These are phyloP conservation scores for Actinernus sp. DNA, from an alignment of 92 coral and sea anemone species.

Conservation along the genomic window DNA sequence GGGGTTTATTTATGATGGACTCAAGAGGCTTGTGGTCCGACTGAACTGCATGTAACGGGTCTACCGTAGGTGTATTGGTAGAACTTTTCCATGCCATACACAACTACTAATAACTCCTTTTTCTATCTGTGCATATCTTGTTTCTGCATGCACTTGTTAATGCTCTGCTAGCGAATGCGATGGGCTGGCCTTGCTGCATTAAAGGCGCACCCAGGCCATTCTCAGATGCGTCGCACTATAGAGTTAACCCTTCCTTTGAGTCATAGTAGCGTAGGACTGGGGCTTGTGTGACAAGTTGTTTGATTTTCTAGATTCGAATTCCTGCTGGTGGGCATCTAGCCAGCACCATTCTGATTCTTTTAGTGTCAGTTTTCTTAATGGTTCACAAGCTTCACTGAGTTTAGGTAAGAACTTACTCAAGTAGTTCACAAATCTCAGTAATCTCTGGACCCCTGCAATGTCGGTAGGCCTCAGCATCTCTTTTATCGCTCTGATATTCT, in stretches of 20 bases:
- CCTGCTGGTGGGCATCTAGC: too few species aligned
- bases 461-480: constrained; percentile 21
- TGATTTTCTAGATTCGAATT: constrained; percentile 5
- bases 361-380: neutral
- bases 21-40: constrained; percentile 35
- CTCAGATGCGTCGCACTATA: constrained; percentile 46
- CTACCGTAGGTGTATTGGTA: constrained; percentile 25
- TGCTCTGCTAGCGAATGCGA: constrained; percentile 28
- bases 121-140: too few species aligned
- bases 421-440: constrained; percentile 5
- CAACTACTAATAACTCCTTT: constrained; percentile 10
- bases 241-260: neutral
- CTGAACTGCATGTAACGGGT: constrained; percentile 11
- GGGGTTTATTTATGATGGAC: constrained; percentile 26
- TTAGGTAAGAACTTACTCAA: neutral
- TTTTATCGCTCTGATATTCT: constrained; percentile 3
- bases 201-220: too few species aligned
- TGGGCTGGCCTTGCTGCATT: constrained; percentile 22
- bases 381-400: constrained; percentile 1
- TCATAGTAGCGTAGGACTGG: constrained; percentile 20
- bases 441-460: constrained; percentile 2
- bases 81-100: constrained; percentile 29
- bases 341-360: neutral
- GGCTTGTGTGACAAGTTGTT: constrained; percentile 13
- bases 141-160: too few species aligned